These are phyloP conservation scores for Seriola quinqueradiata DNA, from an alignment of 2,113 vertebrate genomes.

Conservation along the genomic window DNA sequence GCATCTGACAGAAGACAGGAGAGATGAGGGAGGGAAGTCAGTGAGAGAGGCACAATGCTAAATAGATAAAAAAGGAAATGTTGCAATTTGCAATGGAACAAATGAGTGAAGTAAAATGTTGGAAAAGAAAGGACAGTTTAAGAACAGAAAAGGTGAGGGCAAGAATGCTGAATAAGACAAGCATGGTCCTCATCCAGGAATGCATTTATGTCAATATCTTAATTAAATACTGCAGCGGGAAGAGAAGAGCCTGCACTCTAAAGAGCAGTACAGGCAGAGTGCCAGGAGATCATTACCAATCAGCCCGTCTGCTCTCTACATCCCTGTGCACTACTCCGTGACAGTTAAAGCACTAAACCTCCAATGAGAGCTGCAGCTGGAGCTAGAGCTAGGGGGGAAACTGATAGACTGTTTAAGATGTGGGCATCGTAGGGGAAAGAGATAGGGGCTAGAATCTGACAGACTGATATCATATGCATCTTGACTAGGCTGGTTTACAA, in stretches of 20 bases:
- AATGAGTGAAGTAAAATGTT: constrained; percentile 3
- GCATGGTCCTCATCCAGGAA: constrained; percentile 61
- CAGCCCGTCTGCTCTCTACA: constrained; percentile 68
- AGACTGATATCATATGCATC: constrained; percentile 43
- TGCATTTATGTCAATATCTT: constrained; percentile 79
- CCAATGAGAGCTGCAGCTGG: constrained; percentile 46
- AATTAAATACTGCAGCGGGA: constrained; percentile 77
- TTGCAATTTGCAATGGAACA: constrained; percentile 10
- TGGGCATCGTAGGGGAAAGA: constrained; percentile 45
- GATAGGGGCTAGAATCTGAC: constrained; percentile 43
- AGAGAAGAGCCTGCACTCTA: constrained; percentile 69
- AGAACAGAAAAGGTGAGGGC: constrained; percentile 29
- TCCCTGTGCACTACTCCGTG: constrained; percentile 65
- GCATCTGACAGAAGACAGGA: constrained; percentile 60
- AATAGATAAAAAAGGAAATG: constrained; percentile 3
- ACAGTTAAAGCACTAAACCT: constrained; percentile 75
- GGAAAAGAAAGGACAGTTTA: constrained; percentile 35
- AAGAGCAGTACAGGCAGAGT: constrained; percentile 73
- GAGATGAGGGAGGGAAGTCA: neutral
- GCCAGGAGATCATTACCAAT: constrained; percentile 81
- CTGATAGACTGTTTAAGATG: constrained; percentile 65
- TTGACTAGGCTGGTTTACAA: constrained; percentile 41
- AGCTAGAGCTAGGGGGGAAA: neutral
- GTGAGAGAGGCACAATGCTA: neutral
- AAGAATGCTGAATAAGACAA: constrained; percentile 61